These are phyloP conservation scores for Aplysia californica DNA, from an alignment of 1,140 invertebrate genomes.

Conservation along the genomic window DNA sequence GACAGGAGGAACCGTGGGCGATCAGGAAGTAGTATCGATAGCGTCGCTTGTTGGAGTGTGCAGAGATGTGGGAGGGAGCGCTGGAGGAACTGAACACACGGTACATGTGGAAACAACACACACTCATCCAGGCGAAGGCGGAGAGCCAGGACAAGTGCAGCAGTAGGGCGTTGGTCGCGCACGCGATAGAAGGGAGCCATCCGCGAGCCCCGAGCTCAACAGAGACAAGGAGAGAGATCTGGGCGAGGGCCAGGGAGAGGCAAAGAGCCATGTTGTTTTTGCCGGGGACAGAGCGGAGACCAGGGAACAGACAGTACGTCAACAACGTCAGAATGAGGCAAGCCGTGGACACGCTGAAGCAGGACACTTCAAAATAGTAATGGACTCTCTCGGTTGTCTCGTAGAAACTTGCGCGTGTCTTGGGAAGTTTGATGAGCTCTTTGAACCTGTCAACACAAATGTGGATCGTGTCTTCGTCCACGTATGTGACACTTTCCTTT, in stretches of 20 bases:
- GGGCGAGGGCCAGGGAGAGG: conserved; percentile 62
- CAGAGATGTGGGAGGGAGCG: not conserved
- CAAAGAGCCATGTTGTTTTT: conserved; percentile 68
- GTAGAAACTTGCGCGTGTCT: too few species aligned
- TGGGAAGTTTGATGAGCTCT: too few species aligned
- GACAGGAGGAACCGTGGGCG: not conserved
- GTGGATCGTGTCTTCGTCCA: too few species aligned
- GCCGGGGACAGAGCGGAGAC: conserved; percentile 67
- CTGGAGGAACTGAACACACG: conserved; percentile 68
- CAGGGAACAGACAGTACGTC: conserved; percentile 62
- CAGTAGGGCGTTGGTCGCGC: conserved; percentile 74
- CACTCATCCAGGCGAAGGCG: conserved; percentile 94
- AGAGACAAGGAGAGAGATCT: conserved; percentile 65
- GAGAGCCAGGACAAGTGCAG: conserved; percentile 92
- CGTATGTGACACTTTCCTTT: too few species aligned
- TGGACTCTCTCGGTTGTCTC: too few species aligned
- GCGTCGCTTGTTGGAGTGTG: not conserved
- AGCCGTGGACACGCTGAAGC: conserved; percentile 60
- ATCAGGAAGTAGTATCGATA: not conserved
- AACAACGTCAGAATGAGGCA: conserved; percentile 64
- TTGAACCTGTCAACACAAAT: too few species aligned
- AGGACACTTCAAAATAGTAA: conserved; percentile 23
- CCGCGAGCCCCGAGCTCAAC: not conserved
- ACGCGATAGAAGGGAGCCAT: conserved; percentile 33
- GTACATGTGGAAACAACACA: conserved; percentile 76